Evolutionary conservation across 2,113 vertebrate species (phyloP).

Genomic region (Axis porcinus): DNA sequence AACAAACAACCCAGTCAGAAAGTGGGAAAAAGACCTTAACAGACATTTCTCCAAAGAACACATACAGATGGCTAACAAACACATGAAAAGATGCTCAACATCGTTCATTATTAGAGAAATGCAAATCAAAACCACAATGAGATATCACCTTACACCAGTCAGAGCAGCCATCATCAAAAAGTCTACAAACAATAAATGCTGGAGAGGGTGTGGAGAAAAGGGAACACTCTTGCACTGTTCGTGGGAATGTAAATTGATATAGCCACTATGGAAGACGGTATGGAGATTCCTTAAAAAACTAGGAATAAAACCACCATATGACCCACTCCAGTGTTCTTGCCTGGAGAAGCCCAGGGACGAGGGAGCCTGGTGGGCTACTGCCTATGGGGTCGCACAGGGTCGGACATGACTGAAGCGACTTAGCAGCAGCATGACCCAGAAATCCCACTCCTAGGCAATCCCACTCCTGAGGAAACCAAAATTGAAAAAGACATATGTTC

Average conservation of each 20-base stretch:
- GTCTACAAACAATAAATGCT: not conserved
- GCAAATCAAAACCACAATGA: not conserved
- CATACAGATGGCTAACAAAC: not conserved
- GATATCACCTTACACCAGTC: not conserved
- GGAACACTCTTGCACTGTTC: not conserved
- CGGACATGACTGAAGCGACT: accelerated
- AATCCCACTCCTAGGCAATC: not conserved
- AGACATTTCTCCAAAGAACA: not conserved
- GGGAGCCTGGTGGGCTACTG: not conserved
- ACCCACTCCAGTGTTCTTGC: not conserved
- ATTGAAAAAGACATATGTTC: not conserved
- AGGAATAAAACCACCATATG: not conserved
- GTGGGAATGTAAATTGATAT: not conserved
- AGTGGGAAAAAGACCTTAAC: not conserved
- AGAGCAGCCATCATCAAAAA: not conserved
- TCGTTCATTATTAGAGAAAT: not conserved
- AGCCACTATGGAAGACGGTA: not conserved
- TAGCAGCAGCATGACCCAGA: not conserved
- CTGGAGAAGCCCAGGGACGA: not conserved
- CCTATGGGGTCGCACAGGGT: not conserved
- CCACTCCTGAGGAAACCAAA: not conserved
- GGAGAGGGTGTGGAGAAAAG: not conserved
- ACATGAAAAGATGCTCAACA: not conserved
- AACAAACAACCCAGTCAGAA: not conserved
- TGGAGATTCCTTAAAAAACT: not conserved